Percentiles rank a stretch among this genome's conserved stretches.
These are phyloP conservation scores for Leptinotarsa juncta DNA, from an alignment of 2,888 invertebrate genomes.

Conservation along the genomic window DNA sequence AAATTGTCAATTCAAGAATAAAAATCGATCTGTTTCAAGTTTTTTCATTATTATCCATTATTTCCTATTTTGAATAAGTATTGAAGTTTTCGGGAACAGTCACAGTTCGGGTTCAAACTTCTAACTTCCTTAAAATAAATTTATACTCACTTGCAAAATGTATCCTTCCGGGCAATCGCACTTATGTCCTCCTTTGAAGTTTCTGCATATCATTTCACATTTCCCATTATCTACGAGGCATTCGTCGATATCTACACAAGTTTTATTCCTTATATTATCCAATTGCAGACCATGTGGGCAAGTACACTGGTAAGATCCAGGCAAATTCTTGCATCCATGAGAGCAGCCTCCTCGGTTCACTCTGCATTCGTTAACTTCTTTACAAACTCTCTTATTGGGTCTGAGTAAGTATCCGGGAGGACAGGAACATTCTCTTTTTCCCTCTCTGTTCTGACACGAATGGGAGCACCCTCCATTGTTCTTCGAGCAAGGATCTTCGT, in stretches of 20 bases:
- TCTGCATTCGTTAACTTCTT: conserved; percentile 71
- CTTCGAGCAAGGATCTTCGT: conserved; percentile 62
- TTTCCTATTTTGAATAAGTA: too few species aligned
- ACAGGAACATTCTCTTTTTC: conserved; percentile 68
- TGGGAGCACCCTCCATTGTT: conserved; percentile 67
- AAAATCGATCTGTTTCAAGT: too few species aligned
- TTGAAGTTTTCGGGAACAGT: background rate
- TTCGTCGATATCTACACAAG: conserved; percentile 64
- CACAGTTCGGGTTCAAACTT: background rate
- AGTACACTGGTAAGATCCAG: conserved; percentile 67
- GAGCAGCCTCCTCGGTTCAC: conserved; percentile 73
- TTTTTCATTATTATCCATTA: too few species aligned
- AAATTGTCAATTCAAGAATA: too few species aligned
- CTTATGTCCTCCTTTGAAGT: conserved; percentile 66
- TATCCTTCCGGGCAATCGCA: conserved; percentile 68
- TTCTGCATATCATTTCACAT: conserved; percentile 68
- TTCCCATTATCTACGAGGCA: conserved; percentile 61
- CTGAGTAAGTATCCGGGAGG: conserved; percentile 66
- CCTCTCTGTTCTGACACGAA: conserved; percentile 62
- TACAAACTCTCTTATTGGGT: conserved; percentile 65
- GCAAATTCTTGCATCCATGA: conserved; percentile 71
- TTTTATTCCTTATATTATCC: conserved; percentile 54
- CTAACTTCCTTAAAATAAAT: background rate
- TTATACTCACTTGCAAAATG: conserved; percentile 46
- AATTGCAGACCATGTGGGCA: conserved; percentile 66